Evolutionary conservation across 30 jellyfish, hydroid and myxozoan species (phyloP), one percentile per base, ranked within the genome.

Genomic region (Sanderia malayensis): DNA sequence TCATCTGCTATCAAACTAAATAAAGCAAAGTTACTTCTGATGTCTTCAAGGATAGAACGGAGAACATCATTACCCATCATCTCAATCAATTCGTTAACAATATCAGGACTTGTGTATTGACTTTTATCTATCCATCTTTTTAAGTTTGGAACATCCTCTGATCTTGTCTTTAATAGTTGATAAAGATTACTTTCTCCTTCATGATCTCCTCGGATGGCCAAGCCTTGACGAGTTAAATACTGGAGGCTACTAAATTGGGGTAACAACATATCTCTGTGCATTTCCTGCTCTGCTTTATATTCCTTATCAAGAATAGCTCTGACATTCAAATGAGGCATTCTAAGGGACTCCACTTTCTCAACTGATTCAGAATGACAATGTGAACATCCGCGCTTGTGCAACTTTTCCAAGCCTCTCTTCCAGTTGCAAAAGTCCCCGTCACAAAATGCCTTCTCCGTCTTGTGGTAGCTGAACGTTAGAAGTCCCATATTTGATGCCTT

Each of bases 31-130:
- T 45, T 68, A 37, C 67, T 68, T 44, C 81, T 37, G 32, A 68
- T 52, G 25, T 44, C 80, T 29, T 44, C 67, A 67, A 33, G 65
- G 67, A 33, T 67, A 19, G 80, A 67, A 2, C 66, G 80, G 46
- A 67, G 67, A 67, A 34, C 80, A 67, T 37, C 67, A 44, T 67
- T 67, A 31, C 67, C 80, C 80, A 67, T 67, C 80, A 67, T 33
- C 67, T 67, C 66, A 44, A 67, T 67, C 66, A 34, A 59, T 67
- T 33, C 65, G 31, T 67, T 67, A 19, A 67, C 67, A 9, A 67
- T 67, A 67, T 15, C 66, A 34, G 80, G 80, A 44, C 80, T 67
- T 34, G 67, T 34, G 67, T 67, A 67, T 2, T 67, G 65, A 34
- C 80, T 26, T 28, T 67, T 26, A 6, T 44, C 67, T n/a, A 67